Evolutionary conservation across 1,140 invertebrate species (phyloP), one percentile per base, ranked within the genome.

Genomic region (Agraylea sexmaculata): DNA sequence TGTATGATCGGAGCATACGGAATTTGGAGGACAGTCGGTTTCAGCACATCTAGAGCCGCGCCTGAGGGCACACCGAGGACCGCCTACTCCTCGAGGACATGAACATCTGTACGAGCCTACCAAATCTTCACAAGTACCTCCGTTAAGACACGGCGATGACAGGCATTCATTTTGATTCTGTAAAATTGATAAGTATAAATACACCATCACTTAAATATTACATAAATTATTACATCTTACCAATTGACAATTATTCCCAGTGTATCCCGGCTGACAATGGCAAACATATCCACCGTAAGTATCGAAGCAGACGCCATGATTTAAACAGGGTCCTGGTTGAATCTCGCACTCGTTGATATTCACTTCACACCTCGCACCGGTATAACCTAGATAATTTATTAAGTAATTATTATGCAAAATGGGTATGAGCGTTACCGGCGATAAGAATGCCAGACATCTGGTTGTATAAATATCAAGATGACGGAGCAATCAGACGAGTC

Each of bases 341-440:
- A 57, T 54, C 45, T 64, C 60, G 63, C 89, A 93, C 59, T 94
- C 89, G 61, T 92, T 78, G 40, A 90, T 80, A 57, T 92, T 84
- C 2, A 70, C 64, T 55, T 90, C 83, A 61, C 89, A 94, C 29
- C 79, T 70, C 8, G 59, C 53, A 11, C 88, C 89, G 37, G 69
- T 70, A 60, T 86, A 95, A 10, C 84, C 78, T 57, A 13, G 41
- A 33, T 31, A 11, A n/a, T n/a, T n/a, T n/a, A n/a, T n/a, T n/a
- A 36, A 36, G 33, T 41, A 22, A 29, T 33, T 28, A 19, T 34
- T 37, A 37, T 30, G 33, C 15, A 54, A 32, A 32, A 10, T 13
- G 22, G 5, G 11, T n/a, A 10, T 25, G n/a, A 25, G 23, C 6
- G 29, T 13, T 8, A 6, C 15, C 8, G 7, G 5, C 7, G 29